Conservation (phyloP, 2,113 vertebrate genomes). For the Alligator mississippiensis region DNA sequence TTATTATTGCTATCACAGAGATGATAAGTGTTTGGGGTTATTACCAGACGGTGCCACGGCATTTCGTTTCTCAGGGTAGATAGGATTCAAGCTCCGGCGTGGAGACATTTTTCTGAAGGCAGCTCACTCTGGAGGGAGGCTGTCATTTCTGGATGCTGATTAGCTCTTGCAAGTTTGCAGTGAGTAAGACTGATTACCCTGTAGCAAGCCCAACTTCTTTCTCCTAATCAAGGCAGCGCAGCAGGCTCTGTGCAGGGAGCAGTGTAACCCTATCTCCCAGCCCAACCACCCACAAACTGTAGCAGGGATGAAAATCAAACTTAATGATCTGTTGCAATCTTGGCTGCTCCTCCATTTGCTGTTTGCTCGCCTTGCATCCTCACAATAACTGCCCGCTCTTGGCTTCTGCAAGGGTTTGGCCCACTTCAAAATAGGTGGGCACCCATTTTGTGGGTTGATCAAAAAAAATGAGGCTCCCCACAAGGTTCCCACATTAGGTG, state of each 20-base stretch:
- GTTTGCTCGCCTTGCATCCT: neutral
- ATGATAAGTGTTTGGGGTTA: neutral
- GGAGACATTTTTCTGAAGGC: constrained; percentile 23
- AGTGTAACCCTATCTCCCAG: constrained; percentile 47
- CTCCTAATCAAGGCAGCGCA: constrained; percentile 47
- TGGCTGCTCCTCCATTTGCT: constrained; percentile 15
- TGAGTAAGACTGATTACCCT: constrained; percentile 25
- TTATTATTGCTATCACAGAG: neutral
- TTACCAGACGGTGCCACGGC: neutral
- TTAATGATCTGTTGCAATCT: neutral
- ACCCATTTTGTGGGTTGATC: neutral
- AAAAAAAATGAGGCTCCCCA: constrained; percentile 16
- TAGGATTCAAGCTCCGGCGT: constrained; percentile 8
- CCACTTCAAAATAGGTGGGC: neutral
- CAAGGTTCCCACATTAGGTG: neutral
- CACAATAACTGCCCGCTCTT: neutral
- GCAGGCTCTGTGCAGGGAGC: constrained; percentile 27
- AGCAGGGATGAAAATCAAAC: neutral
- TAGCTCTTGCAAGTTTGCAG: constrained; percentile 44
- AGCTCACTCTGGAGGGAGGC: constrained; percentile 18
- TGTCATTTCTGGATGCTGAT: constrained; percentile 66
- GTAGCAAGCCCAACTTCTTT: constrained; percentile 37
- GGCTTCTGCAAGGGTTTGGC: neutral
- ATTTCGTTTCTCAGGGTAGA: neutral
- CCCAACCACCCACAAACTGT: constrained; percentile 48